Conservation (phyloP, 2,113 vertebrate genomes). For the Aviceda subcristata region DNA sequence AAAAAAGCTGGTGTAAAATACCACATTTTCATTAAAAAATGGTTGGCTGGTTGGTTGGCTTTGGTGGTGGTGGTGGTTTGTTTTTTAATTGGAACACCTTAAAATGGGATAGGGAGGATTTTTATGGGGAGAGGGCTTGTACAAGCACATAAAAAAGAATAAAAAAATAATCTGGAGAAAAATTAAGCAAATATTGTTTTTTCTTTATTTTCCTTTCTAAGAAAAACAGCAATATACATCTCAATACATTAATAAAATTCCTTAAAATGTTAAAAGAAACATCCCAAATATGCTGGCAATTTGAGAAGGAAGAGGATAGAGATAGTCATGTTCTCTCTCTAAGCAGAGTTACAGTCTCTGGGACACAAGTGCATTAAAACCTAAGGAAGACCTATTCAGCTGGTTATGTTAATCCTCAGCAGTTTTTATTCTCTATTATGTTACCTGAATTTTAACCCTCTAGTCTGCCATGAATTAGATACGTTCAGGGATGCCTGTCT, state of each 20-base stretch:
- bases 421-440: neutral
- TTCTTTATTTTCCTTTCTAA: neutral
- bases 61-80: fast-evolving
- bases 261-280: neutral
- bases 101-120: neutral
- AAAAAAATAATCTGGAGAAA: neutral
- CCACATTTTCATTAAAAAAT: neutral
- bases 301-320: neutral
- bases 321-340: neutral
- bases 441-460: neutral
- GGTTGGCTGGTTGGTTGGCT: fast-evolving
- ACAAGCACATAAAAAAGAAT: neutral
- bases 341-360: neutral
- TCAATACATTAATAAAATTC: neutral
- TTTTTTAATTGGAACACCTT: neutral
- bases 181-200: fast-evolving
- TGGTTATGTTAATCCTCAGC: neutral
- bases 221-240: neutral
- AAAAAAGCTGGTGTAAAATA: neutral
- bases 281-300: fast-evolving
- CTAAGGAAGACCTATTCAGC: neutral
- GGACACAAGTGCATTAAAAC: neutral
- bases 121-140: neutral
- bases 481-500: neutral
- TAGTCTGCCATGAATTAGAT: neutral